phyloP scores from a whole-genome alignment of 1,140 invertebrate genomes.

The Zaprionus gabonicus region DNA sequence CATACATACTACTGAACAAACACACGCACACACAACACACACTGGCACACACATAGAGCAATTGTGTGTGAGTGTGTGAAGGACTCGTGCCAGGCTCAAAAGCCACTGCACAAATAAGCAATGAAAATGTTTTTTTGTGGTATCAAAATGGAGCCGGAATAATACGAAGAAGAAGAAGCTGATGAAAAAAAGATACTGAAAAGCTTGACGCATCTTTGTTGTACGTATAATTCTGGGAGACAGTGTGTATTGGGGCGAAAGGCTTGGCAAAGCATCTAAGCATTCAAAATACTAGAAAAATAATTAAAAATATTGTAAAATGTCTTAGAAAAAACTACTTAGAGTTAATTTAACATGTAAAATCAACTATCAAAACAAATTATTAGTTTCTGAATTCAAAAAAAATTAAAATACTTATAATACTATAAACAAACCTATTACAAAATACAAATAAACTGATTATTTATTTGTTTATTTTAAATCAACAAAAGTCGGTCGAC shows the following conservation, averaged over 20 bases:
- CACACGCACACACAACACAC: background rate
- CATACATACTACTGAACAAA: background rate
- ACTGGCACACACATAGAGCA: background rate
- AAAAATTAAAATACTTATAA: no score
- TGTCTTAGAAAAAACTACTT: no score
- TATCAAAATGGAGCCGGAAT: conserved; percentile 26
- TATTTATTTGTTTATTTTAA: no score
- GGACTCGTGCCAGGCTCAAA: conserved; percentile 44
- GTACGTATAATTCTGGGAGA: conserved; percentile 8
- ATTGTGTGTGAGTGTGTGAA: background rate
- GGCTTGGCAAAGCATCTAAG: background rate
- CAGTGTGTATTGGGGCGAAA: background rate
- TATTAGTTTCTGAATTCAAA: no score
- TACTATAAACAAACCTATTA: no score
- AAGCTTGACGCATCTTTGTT: conserved; percentile 71
- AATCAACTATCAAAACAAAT: no score
- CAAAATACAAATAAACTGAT: no score
- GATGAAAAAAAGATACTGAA: conserved; percentile 49
- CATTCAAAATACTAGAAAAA: no score
- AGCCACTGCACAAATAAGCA: conserved; percentile 60
- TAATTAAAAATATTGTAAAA: no score
- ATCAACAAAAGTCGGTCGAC: no score
- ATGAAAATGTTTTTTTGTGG: conserved; percentile 48
- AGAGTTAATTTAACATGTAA: no score
- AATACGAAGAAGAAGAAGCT: conserved; percentile 14